Conservation (phyloP, 1,140 invertebrate species). For the Paralvinella palmiformis region DNA sequence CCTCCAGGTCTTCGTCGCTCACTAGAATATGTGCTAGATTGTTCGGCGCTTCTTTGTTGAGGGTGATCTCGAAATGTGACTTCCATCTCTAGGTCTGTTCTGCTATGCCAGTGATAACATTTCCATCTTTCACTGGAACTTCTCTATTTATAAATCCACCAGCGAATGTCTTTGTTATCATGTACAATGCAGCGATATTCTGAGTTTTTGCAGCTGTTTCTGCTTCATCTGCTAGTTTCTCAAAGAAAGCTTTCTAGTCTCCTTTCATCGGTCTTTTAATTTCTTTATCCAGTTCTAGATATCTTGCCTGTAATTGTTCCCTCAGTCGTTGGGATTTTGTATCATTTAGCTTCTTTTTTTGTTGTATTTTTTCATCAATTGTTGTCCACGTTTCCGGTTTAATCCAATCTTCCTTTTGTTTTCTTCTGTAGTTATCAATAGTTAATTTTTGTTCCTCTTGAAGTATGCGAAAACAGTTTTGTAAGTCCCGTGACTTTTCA, state of each 20-base stretch:
- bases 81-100: not conserved
- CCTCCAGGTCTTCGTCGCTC: slow-evolving; percentile 3
- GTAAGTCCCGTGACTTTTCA: not conserved
- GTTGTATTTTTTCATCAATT: not conserved
- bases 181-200: not conserved
- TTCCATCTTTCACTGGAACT: slow-evolving; percentile 4
- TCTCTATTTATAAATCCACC: slow-evolving; percentile 2
- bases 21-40: not conserved
- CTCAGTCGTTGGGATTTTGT: slow-evolving; percentile 5
- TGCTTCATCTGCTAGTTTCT: slow-evolving; percentile 4
- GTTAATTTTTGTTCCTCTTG: slow-evolving; percentile 6
- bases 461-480: slow-evolving; percentile 4
- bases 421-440: not conserved
- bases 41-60: slow-evolving; percentile 4
- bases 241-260: not conserved
- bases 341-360: slow-evolving; percentile 2
- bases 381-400: not conserved
- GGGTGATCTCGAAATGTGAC: slow-evolving; percentile 13
- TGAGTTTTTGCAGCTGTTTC: not conserved
- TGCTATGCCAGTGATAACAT: no score
- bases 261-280: not conserved
- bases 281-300: slow-evolving; percentile 9
- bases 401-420: not conserved
- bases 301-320: not conserved
- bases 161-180: not conserved